Base-by-base conservation (phyloP, 2,797 vertebrate genomes). In the Eutrigla gurnardus region DNA sequence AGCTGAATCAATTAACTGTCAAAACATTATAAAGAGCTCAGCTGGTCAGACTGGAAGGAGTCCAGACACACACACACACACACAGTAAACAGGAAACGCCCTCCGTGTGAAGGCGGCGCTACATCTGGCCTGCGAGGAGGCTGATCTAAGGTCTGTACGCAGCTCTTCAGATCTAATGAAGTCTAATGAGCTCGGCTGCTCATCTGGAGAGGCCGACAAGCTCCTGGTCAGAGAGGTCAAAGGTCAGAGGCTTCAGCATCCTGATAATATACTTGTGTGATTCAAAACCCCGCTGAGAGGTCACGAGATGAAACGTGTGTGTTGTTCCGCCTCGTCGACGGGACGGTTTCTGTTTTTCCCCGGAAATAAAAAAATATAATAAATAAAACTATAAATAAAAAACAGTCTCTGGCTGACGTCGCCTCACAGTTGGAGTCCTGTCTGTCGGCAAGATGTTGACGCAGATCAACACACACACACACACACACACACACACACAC, bases 401-500 rank as follows among this genome's bases (percentile, higher is more conserved):
- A 35, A 15, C n/a, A 14, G 15, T 17, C 33, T 73, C 14, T 50
- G 60, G 39, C 73, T 43, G 60, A 9, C 8, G 53, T 60, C 75
- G 47, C 35, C 53, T 59, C 53, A 67, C 61, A 15, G 61, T 53
- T 53, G 60, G 66, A 50, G 5, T 69, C 66, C 43, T 69, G 57
- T 1, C 6, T 17, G 55, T 39, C 2, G 42, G 18, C 3, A 45
- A 43, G 15, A 58, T 71, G 70, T 7, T 39, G 47, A 25, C 25
- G 25, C 25, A 25, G 25, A 25, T 25, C 25, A 25, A 25, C n/a
- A n/a, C n/a, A n/a, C n/a, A n/a, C n/a, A n/a, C n/a, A n/a, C n/a
- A 25, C 25, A 25, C 25, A 25, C 25, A 25, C 25, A 25, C 25
- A 25, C 25, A 25, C 25, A 25, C 25, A 25, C 25, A 25, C 25